Conservation (phyloP, 2,888 invertebrate genomes). For the Lasioglossum oenotherae region DNA sequence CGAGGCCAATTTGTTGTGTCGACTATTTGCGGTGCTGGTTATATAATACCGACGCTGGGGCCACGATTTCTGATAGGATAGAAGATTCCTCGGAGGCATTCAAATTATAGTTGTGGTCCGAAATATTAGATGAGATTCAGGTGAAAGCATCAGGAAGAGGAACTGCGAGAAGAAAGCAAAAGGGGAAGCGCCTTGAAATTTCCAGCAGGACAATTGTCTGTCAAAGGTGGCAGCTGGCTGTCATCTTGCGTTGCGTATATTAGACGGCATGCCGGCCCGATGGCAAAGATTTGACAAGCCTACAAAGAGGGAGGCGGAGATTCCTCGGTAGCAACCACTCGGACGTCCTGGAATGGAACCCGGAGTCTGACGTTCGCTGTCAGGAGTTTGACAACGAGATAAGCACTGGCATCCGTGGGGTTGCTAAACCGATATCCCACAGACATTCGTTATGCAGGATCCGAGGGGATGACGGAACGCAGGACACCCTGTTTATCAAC, state of each 20-base stretch:
- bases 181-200: too few species aligned
- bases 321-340: constrained; percentile 34
- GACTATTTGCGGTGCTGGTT: neutral
- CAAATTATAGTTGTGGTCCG: neutral
- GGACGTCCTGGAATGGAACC: constrained; percentile 47
- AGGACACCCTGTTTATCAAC: neutral
- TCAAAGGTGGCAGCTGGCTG: neutral
- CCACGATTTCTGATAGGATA: neutral
- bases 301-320: constrained; percentile 33
- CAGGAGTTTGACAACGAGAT: constrained; percentile 62
- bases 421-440: constrained; percentile 44
- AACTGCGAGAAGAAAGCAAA: neutral
- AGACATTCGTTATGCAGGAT: constrained; percentile 28
- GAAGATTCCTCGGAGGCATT: neutral
- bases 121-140: neutral
- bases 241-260: constrained; percentile 22
- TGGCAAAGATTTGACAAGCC: constrained; percentile 40
- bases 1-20: constrained; percentile 14
- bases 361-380: constrained; percentile 55
- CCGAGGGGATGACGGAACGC: neutral
- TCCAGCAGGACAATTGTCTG: neutral
- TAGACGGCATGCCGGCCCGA: constrained; percentile 10
- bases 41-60: neutral
- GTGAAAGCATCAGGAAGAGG: neutral
- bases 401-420: constrained; percentile 40